Percentiles rank a stretch among this genome's conserved stretches.
Evolutionary conservation across 2,888 invertebrate genomes (phyloP).

Genomic region (Eurytoma californica): DNA sequence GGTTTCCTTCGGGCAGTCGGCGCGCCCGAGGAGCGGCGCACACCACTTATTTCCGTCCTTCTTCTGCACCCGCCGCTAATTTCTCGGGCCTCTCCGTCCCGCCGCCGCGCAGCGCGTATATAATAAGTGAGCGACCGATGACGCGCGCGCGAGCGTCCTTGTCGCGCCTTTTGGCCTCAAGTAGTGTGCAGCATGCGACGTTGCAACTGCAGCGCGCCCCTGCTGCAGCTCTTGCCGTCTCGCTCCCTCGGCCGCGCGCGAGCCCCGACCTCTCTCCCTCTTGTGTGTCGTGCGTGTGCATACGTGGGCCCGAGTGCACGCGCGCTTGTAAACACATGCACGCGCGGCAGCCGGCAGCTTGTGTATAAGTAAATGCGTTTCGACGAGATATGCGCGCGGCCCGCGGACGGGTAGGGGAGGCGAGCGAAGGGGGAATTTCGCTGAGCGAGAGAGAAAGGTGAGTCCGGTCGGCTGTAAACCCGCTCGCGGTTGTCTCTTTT

Average conservation of each 20-base stretch:
- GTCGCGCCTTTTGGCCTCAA: neutral
- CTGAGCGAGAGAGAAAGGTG: slow-evolving; percentile 34
- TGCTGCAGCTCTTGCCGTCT: neutral
- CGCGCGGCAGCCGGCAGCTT: neutral
- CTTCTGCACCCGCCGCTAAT: neutral
- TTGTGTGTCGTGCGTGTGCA: neutral
- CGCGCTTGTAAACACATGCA: slow-evolving; percentile 57
- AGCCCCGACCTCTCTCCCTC: too few species aligned
- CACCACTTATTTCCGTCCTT: slow-evolving; percentile 28
- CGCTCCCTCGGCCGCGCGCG: neutral
- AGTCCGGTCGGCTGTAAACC: neutral
- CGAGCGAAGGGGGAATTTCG: slow-evolving; percentile 5
- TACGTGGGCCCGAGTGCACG: too few species aligned
- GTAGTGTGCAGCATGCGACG: neutral
- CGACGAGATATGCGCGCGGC: slow-evolving; percentile 6
- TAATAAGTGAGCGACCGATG: too few species aligned
- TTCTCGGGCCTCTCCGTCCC: neutral
- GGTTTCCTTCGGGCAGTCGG: slow-evolving; percentile 11
- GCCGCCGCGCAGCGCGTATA: neutral
- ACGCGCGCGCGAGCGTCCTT: neutral
- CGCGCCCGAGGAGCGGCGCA: neutral
- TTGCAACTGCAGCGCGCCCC: slow-evolving; percentile 2
- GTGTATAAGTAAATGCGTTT: slow-evolving; percentile 32
- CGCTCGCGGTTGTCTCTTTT: too few species aligned
- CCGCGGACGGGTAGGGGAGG: slow-evolving; percentile 9